Evolutionary conservation across 2,888 invertebrate genomes (phyloP).

Genomic region (Bombylius major): DNA sequence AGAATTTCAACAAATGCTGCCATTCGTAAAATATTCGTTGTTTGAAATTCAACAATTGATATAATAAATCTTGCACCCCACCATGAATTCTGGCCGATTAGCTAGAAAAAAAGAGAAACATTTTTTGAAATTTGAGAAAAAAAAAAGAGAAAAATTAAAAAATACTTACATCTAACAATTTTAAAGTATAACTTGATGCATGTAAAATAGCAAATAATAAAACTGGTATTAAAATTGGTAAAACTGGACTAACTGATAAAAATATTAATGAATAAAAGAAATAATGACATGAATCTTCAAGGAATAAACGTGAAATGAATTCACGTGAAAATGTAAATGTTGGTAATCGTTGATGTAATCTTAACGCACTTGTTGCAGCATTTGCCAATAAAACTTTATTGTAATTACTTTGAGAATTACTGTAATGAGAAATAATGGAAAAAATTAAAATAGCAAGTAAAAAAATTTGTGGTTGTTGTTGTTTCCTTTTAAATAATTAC

Average conservation of each 20-base stretch:
- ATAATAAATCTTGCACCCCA: constrained; percentile 78
- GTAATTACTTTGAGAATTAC: constrained; percentile 67
- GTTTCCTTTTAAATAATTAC: constrained; percentile 41
- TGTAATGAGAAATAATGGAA: constrained; percentile 31
- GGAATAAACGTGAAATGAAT: constrained; percentile 65
- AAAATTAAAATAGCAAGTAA: background rate
- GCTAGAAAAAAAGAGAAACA: constrained; percentile 39
- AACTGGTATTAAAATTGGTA: constrained; percentile 81
- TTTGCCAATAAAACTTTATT: constrained; percentile 85
- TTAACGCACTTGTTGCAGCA: constrained; percentile 88
- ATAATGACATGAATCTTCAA: constrained; percentile 94
- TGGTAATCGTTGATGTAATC: constrained; percentile 89
- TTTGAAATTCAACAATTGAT: constrained; percentile 81
- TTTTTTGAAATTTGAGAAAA: no score
- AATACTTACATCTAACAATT: constrained; percentile 79
- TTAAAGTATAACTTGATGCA: constrained; percentile 81
- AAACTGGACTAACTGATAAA: constrained; percentile 75
- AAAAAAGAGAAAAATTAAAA: background rate
- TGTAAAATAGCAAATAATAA: constrained; percentile 87
- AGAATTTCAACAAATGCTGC: constrained; percentile 91
- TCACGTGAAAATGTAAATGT: constrained; percentile 67
- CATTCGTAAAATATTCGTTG: constrained; percentile 75
- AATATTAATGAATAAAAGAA: constrained; percentile 92
- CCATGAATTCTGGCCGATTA: constrained; percentile 82
- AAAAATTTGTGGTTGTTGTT: background rate